Percentiles rank a stretch among this genome's conserved stretches.
Evolutionary conservation across 2,797 vertebrate genomes (phyloP).

Genomic region (Anas capensis): DNA sequence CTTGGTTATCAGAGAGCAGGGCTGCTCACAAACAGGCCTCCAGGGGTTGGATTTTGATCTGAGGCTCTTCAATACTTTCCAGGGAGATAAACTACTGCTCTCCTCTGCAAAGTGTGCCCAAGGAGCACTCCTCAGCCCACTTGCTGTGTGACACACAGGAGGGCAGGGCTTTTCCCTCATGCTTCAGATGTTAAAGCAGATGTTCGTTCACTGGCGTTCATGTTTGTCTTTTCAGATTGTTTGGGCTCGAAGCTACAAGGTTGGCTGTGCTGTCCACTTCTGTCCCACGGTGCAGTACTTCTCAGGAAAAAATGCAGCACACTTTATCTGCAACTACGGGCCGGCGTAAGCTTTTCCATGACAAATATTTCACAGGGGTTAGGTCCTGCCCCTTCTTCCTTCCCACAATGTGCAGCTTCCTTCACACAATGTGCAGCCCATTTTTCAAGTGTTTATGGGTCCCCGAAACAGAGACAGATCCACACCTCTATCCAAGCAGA

Average conservation of each 20-base stretch:
- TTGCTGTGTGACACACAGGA: neutral
- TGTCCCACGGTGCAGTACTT: conserved; percentile 62
- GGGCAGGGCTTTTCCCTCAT: neutral
- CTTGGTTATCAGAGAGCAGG: neutral
- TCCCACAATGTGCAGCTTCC: neutral
- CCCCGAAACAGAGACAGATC: neutral
- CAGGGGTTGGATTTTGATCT: neutral
- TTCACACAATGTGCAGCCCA: neutral
- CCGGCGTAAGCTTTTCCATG: conserved; percentile 78
- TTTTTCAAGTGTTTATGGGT: neutral
- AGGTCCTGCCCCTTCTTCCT: neutral
- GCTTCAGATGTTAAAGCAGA: neutral
- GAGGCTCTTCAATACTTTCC: neutral
- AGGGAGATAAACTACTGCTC: neutral
- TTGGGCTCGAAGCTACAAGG: conserved; percentile 87
- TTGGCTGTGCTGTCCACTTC: conserved; percentile 86
- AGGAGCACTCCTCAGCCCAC: neutral
- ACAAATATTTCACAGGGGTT: neutral
- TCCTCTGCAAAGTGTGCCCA: neutral
- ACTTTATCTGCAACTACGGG: conserved; percentile 89
- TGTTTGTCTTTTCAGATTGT: conserved; percentile 81
- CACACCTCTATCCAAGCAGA: neutral
- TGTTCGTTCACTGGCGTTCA: neutral
- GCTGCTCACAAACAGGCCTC: neutral
- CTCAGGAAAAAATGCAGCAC: neutral